phyloP scores from a whole-genome alignment of 2,113 vertebrate genomes.

The Lichenostomus cassidix region DNA sequence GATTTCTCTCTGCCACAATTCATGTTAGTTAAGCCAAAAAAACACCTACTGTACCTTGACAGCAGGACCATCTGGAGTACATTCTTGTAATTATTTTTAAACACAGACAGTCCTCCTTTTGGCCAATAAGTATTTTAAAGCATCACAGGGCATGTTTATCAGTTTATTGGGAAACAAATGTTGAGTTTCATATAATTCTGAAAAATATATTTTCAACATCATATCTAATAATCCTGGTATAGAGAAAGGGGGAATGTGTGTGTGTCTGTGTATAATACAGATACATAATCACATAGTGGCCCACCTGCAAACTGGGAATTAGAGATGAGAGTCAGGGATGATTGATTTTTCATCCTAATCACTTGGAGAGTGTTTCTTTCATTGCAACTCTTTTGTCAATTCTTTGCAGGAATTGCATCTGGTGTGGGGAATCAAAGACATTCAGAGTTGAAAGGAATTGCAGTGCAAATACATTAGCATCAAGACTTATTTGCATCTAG shows the following conservation, averaged over 20 bases:
- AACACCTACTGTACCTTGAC: constrained; percentile 27
- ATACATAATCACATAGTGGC: neutral
- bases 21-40: constrained; percentile 1
- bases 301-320: neutral
- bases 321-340: neutral
- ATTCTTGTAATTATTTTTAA: constrained; percentile 29
- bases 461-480: neutral
- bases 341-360: neutral
- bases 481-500: constrained; percentile 18
- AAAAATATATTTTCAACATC: neutral
- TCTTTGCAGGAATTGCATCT: constrained; percentile 29
- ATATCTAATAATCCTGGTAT: neutral
- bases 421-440: constrained; percentile 8
- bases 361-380: neutral
- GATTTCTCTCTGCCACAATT: constrained; percentile 15
- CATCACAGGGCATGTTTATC: neutral
- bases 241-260: neutral
- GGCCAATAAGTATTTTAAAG: neutral
- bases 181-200: neutral
- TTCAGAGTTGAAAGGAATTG: constrained; percentile 22
- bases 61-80: neutral
- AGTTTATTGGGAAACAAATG: neutral
- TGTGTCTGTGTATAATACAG: too few relatives aligned
- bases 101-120: neutral
- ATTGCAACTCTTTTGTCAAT: neutral